Conservation (phyloP, 2,888 invertebrate species). For the Cylindroiulus punctatus region DNA sequence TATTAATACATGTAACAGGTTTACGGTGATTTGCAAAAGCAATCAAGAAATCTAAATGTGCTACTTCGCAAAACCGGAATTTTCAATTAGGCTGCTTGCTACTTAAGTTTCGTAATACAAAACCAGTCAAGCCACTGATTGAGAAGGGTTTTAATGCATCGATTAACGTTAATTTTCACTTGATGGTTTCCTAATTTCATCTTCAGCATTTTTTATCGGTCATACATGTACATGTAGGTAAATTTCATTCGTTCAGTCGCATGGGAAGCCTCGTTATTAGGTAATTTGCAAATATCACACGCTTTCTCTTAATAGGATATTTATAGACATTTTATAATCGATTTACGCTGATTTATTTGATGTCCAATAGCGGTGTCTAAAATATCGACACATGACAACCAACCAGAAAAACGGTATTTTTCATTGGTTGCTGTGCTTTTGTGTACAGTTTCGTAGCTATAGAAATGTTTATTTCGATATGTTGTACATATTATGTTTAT, state of each 20-base stretch:
- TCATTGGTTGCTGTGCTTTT: not conserved
- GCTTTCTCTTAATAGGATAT: not conserved
- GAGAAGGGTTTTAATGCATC: not conserved
- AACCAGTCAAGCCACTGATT: not conserved
- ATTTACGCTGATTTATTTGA: slow-evolving; percentile 6
- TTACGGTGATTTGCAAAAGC: not conserved
- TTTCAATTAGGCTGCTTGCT: not conserved
- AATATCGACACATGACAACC: not conserved
- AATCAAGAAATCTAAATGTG: not conserved
- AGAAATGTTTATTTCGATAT: not conserved
- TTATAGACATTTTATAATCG: slow-evolving; percentile 5
- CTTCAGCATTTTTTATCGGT: not conserved
- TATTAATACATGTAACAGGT: not conserved
- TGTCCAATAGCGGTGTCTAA: not conserved
- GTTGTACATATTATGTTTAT: not conserved
- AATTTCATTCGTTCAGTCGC: not conserved
- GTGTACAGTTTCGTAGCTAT: slow-evolving; percentile 2
- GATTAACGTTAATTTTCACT: not conserved
- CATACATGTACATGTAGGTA: not conserved
- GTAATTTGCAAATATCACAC: not conserved
- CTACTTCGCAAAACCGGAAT: not conserved
- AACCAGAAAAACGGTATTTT: not conserved
- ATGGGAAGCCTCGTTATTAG: not conserved
- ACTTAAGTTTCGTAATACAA: not conserved
- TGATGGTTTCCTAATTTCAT: not conserved